Conservation (phyloP, 2,888 invertebrate species). For the Hydrotaea diabolus region DNA sequence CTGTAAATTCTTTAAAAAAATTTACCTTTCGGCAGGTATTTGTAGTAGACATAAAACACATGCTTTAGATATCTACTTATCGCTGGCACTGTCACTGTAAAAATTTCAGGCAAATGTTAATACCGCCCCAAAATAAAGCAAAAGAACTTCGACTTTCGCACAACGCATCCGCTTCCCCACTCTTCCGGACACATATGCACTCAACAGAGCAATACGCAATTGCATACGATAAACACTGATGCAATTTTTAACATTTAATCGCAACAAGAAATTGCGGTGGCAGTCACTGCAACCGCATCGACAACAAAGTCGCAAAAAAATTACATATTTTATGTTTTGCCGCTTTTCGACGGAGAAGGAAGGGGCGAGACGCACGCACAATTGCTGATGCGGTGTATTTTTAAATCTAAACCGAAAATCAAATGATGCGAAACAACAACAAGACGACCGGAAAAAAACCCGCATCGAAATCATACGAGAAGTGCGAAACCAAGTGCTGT, state of each 20-base stretch:
- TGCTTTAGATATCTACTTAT: too few species aligned
- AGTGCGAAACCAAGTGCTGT: background rate
- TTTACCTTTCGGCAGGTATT: too few species aligned
- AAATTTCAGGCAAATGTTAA: constrained; percentile 41
- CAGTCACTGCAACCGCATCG: background rate
- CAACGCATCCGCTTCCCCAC: too few species aligned
- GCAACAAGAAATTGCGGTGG: constrained; percentile 31
- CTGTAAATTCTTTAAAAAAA: too few species aligned
- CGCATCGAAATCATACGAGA: too few species aligned
- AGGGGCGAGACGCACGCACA: background rate
- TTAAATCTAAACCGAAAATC: constrained; percentile 20
- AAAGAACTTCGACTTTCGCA: too few species aligned
- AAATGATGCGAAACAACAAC: background rate
- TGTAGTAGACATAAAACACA: too few species aligned
- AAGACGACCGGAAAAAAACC: background rate
- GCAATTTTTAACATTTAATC: constrained; percentile 59
- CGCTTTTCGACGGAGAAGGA: background rate
- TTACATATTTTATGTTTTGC: background rate
- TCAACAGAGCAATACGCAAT: too few species aligned
- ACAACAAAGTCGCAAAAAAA: background rate
- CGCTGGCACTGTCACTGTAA: background rate
- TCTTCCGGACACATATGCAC: too few species aligned
- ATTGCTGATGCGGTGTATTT: constrained; percentile 1
- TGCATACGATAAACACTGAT: constrained; percentile 35
- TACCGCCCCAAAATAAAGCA: background rate